Evolutionary conservation across 1,140 invertebrate genomes (phyloP).

Genomic region (Aphidius gifuensis): DNA sequence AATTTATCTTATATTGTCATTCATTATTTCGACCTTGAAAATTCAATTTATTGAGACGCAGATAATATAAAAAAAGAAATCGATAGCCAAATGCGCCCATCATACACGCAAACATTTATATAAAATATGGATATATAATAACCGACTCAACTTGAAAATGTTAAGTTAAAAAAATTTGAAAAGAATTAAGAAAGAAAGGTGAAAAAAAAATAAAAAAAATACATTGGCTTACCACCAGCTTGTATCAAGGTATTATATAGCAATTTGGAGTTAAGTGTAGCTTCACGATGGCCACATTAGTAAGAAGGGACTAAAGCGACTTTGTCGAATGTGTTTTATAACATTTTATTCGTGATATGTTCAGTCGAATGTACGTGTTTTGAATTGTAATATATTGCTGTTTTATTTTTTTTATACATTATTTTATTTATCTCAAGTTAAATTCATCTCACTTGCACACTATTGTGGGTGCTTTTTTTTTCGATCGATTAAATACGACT

Average conservation of each 20-base stretch:
- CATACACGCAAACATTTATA: neutral
- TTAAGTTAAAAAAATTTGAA: too few species aligned
- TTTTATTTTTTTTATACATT: neutral
- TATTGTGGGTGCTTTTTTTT: conserved; percentile 15
- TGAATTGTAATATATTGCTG: conserved; percentile 8
- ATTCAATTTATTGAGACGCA: too few species aligned
- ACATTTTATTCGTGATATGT: conserved; percentile 4
- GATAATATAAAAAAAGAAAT: too few species aligned
- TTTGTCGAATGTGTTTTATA: conserved; percentile 25
- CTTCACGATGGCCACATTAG: conserved; percentile 25
- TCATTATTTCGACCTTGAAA: too few species aligned
- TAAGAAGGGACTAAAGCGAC: conserved; percentile 1
- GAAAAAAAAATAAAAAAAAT: conserved; percentile 4
- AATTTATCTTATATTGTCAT: too few species aligned
- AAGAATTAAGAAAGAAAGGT: neutral
- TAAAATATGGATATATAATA: neutral
- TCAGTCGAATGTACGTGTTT: conserved; percentile 1
- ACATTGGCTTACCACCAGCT: conserved; percentile 19
- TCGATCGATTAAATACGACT: conserved; percentile 17
- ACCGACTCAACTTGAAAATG: neutral
- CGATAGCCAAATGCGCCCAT: too few species aligned
- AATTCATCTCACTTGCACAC: conserved; percentile 11
- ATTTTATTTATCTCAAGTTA: neutral
- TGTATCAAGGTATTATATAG: conserved; percentile 25
- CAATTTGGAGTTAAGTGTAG: conserved; percentile 27